These are phyloP conservation scores for Etheostoma cragini DNA, from an alignment of 2,113 vertebrate species.

Conservation along the genomic window DNA sequence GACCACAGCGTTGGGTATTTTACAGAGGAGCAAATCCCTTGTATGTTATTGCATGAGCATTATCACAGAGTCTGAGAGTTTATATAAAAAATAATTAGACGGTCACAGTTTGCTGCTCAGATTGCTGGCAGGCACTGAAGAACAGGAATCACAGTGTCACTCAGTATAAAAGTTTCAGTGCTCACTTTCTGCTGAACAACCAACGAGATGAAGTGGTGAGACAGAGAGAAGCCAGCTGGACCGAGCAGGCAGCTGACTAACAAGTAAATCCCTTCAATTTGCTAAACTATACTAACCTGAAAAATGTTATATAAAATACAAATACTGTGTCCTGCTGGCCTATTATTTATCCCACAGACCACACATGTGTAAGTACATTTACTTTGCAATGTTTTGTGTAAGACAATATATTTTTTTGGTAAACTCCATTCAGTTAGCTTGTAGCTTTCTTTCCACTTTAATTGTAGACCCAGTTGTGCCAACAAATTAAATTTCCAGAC, in stretches of 20 bases:
- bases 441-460: neutral
- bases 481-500: neutral
- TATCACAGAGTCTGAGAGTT: constrained; percentile 29
- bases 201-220: constrained; percentile 3
- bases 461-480: neutral
- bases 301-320: constrained; percentile 2
- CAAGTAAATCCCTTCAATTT: constrained; percentile 16
- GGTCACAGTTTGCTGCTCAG: constrained; percentile 9
- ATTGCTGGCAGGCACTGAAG: constrained; percentile 14
- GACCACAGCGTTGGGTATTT: neutral
- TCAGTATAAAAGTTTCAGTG: constrained; percentile 13
- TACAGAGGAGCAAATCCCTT: neutral
- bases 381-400: neutral
- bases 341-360: constrained; percentile 2
- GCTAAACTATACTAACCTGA: constrained; percentile 23
- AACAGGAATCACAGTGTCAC: constrained; percentile 35
- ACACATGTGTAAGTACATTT: constrained; percentile 5
- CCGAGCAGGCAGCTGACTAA: neutral
- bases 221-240: constrained; percentile 23
- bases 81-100: constrained; percentile 13
- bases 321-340: constrained; percentile 3
- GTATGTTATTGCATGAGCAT: neutral
- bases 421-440: neutral
- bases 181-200: neutral
- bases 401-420: neutral